A percentile compares a stretch with the other conserved stretches of the same genome.
Conservation (phyloP, 37 sponge, comb jelly and placozoan genomes). For the Beroe ovata region DNA sequence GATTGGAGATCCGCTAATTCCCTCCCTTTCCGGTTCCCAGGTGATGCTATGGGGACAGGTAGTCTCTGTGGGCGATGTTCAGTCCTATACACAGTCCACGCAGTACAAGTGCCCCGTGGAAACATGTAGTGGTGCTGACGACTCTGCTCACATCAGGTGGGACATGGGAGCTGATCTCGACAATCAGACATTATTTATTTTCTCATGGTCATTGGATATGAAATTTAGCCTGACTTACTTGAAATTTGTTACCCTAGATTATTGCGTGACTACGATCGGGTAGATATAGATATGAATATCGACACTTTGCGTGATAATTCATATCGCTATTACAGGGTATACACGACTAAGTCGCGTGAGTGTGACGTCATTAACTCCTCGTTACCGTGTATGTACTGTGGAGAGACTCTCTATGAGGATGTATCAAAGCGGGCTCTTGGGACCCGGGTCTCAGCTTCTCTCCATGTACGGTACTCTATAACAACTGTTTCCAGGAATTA, state of each 20-base stretch:
- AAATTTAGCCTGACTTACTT: no score
- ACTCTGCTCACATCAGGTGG: slow-evolving; percentile 61
- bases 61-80: neutral
- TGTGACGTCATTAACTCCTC: slow-evolving; percentile 57
- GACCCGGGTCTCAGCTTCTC: neutral
- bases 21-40: neutral
- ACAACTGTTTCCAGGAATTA: no score
- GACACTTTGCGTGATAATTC: neutral
- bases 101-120: slow-evolving; percentile 43
- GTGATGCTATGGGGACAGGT: slow-evolving; percentile 23
- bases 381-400: neutral
- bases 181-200: no score
- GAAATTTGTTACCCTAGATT: no score
- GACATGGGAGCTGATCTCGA: no score
- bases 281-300: neutral
- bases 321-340: neutral
- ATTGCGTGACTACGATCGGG: no score
- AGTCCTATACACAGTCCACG: slow-evolving; percentile 47
- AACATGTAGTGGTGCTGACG: neutral
- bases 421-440: neutral
- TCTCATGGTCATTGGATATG: no score
- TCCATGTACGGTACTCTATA: no score
- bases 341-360: neutral
- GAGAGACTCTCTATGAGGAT: slow-evolving; percentile 25
- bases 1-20: no score